Percentiles rank a stretch among this genome's conserved stretches.
Conservation (phyloP, 1,140 invertebrate species). For the Aphaenogaster ashmeadi region DNA sequence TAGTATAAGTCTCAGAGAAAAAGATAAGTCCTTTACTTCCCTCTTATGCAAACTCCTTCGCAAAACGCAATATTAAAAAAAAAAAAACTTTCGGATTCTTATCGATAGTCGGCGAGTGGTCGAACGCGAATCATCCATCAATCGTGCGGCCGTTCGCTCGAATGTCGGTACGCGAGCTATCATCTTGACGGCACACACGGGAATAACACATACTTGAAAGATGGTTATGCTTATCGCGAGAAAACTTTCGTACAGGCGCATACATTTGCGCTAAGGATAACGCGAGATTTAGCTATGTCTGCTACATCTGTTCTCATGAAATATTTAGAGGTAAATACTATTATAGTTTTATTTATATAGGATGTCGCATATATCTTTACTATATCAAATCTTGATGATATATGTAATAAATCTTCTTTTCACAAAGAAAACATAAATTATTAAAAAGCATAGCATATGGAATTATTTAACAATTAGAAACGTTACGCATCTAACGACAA, state of each 20-base stretch:
- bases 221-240: constrained; percentile 18
- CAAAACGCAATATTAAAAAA: background rate
- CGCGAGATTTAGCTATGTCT: background rate
- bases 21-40: background rate
- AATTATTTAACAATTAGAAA: too few relatives aligned
- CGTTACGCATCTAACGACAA: too few relatives aligned
- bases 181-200: background rate
- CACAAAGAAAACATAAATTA: too few relatives aligned
- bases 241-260: constrained; percentile 13
- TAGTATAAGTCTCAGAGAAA: background rate
- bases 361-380: too few relatives aligned
- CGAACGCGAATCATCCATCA: constrained; percentile 6
- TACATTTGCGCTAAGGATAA: constrained; percentile 18
- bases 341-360: too few relatives aligned
- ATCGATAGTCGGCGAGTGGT: background rate
- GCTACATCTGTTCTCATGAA: too few relatives aligned
- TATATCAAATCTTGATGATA: too few relatives aligned
- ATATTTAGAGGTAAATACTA: too few relatives aligned
- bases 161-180: background rate
- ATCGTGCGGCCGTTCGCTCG: background rate
- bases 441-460: too few relatives aligned
- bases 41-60: background rate
- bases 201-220: constrained; percentile 17
- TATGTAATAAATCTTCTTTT: too few relatives aligned
- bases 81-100: constrained; percentile 16